Base-by-base conservation (phyloP, 2,797 vertebrate species). In the Chelonia mydas region DNA sequence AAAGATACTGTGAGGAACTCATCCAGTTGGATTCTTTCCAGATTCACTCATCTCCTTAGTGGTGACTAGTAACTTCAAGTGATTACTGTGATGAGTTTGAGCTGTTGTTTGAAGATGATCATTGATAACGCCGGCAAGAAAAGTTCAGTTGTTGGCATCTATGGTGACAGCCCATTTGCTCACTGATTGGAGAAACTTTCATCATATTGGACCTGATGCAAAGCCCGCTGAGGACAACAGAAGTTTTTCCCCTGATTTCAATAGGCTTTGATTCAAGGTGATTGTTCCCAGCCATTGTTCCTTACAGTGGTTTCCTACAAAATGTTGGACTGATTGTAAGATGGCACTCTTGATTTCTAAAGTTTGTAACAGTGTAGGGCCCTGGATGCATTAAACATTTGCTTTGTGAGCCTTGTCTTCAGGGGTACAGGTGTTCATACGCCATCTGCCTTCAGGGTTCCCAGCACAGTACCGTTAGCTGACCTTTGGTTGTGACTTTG, bases 11-110 rank as follows among this genome's bases (percentile, higher is more conserved):
- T 11, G n/a, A 68, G 65, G n/a, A 94, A 89, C 82, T 90, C 80
- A 88, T 95, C 74, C 87, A 94, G 81, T 82, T 54, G 55, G 95
- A 89, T 59, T 85, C 86, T 45, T 93, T 96, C 93, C 95, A 96
- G 92, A 68, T 87, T 94, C 61, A 17, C 61, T 65, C 61, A n/a
- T 68, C 65, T 37, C 65, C n/a, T 37, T 37, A 68, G 65, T 21
- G 61, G 16, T 65, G 61, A 65, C 13, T n/a, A 68, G 19, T 68
- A 68, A 37, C n/a, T 37, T 68, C 33, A 68, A n/a, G 9, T 21
- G 65, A 68, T 68, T 37, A 37, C n/a, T 21, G n/a, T 37, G 65
- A 37, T 11, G 65, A 68, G 65, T 23, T 5, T n/a, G n/a, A 68
- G n/a, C n/a, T 68, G 65, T 65, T 65, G 61, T 68, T 61, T 33